These are phyloP conservation scores for Aphrocallistes beatrix DNA, from an alignment of 37 sponge, comb jelly and placozoan species.

Conservation along the genomic window DNA sequence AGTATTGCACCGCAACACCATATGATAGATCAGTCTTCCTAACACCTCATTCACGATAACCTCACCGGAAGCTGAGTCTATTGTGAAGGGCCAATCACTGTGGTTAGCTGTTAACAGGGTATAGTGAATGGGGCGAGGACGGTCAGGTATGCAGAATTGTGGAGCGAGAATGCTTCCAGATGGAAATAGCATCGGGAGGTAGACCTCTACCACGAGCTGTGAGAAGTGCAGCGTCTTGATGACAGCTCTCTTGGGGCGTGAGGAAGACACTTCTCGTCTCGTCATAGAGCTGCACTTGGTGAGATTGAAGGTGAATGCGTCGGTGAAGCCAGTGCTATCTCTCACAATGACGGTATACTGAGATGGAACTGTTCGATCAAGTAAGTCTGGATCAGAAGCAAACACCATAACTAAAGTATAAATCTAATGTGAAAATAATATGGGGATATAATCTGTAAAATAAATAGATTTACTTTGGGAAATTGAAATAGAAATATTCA, in stretches of 20 bases:
- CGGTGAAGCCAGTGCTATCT: not conserved
- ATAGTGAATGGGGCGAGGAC: not conserved
- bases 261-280: not conserved
- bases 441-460: not conserved
- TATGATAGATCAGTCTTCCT: not conserved
- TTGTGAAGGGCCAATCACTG: not conserved
- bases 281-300: not conserved
- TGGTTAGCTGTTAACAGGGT: not conserved
- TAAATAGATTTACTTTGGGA: not conserved
- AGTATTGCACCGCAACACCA: not conserved
- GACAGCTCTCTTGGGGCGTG: not conserved
- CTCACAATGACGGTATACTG: not conserved
- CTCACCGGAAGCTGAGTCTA: not conserved
- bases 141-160: not conserved
- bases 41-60: not conserved
- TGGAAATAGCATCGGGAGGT: not conserved
- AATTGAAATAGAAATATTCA: not conserved
- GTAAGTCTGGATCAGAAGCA: not conserved
- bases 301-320: not conserved
- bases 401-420: not conserved
- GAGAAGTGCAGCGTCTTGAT: not conserved
- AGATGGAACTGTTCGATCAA: not conserved
- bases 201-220: not conserved
- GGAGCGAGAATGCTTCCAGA: not conserved
- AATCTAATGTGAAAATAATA: not conserved